Percentiles rank a stretch among this genome's conserved stretches.
phyloP scores from a whole-genome alignment of 2,797 vertebrate species.

The Zonotrichia albicollis region DNA sequence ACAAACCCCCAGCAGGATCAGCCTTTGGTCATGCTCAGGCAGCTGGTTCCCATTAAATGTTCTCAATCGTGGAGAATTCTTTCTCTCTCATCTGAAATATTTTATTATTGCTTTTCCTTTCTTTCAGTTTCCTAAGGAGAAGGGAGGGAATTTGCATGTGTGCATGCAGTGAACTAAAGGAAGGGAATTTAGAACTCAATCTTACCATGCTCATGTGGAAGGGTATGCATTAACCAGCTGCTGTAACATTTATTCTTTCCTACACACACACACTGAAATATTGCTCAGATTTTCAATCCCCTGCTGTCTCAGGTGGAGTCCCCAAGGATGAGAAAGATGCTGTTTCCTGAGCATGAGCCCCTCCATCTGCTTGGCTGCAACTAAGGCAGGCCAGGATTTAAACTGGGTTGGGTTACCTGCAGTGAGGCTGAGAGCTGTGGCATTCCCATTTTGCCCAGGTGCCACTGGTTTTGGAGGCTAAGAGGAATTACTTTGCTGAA shows the following conservation, averaged over 20 bases:
- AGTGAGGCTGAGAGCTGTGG: background rate
- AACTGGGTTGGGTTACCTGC: background rate
- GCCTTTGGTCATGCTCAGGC: conserved; percentile 49
- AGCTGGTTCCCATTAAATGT: conserved; percentile 77
- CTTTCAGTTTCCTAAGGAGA: conserved; percentile 55
- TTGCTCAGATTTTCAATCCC: background rate
- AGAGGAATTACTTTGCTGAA: background rate
- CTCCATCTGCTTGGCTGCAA: background rate
- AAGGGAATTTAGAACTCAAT: background rate
- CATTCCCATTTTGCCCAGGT: background rate
- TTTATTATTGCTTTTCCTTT: conserved; percentile 73
- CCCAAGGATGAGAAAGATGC: background rate
- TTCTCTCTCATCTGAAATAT: conserved; percentile 71
- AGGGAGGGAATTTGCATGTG: background rate
- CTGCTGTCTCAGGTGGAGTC: background rate
- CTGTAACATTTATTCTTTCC: background rate
- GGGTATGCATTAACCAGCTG: background rate
- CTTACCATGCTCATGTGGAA: background rate
- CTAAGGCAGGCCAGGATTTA: background rate
- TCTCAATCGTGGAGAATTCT: conserved; percentile 66
- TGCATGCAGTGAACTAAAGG: conserved; percentile 7
- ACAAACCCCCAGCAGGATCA: conserved; percentile 47
- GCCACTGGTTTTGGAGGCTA: background rate
- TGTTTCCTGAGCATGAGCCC: background rate
- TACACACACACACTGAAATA: background rate